Base-by-base conservation (phyloP, 2,797 vertebrate species). In the Lagodon rhomboides region DNA sequence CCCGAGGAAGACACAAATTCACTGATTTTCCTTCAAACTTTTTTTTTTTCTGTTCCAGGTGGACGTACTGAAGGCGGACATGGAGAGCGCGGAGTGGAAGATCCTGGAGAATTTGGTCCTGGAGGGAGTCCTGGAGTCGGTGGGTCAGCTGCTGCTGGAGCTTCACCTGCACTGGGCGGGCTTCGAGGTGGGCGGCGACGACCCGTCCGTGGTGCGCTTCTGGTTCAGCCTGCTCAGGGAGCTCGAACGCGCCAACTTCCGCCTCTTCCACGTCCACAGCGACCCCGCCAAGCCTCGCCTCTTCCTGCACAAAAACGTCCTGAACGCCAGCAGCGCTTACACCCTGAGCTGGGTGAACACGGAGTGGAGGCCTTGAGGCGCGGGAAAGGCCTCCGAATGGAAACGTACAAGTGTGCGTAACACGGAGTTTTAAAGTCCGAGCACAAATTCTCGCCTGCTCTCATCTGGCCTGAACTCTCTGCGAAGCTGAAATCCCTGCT, bases 11-110 rank as follows among this genome's bases (percentile, higher is more conserved):
- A 30, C 55, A 53, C 3, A 65, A 55, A 51, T 9, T 34, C 34
- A 34, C 34, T 34, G 7, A 1, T 34, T 7, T 9, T 34, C 9
- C 34, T 34, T 34, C 9, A 34, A 0, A 59, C 53, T 38, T 50
- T 13, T 17, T 46, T 46, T 27, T 7, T 22, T 1, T 5, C 0
- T 27, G 18, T 60, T 83, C 13, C 86, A 99, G 98, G 96, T 99
- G 67, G 98, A 99, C 62, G 92, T 99, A 53, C 94, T 99, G 65
- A 99, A 99, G 90, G 96, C 96, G 18, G 97, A 98, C 4, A 95
- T 99, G 96, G 98, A 99, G 88, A 98, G 98, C 0, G 98, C 97
- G 0, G 98, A 99, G 91, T 99, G 98, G 98, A 99, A 99, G 89
- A 98, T 99, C 89, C 86, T 99, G 90, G 98, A 99, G 93, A 99